Percentiles rank a stretch among this genome's conserved stretches.
These are phyloP conservation scores for Epinotia bilunana DNA, from an alignment of 2,888 invertebrate species.

Conservation along the genomic window DNA sequence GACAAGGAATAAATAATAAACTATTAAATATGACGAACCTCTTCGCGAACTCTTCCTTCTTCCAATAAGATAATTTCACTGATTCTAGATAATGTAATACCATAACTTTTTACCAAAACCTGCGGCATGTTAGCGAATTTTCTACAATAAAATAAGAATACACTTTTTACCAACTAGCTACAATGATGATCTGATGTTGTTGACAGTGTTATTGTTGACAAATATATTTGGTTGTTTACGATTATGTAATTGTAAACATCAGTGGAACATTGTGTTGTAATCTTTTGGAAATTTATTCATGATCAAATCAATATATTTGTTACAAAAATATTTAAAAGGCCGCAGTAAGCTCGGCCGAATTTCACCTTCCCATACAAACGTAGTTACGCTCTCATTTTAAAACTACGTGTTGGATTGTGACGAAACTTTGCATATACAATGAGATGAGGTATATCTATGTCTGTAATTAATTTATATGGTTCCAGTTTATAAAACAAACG, in stretches of 20 bases:
- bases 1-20: background rate
- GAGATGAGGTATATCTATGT: no score
- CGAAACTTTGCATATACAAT: no score
- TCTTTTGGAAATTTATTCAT: background rate
- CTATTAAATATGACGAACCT: conserved; percentile 55
- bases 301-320: no score
- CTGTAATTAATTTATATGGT: no score
- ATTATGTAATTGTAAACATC: background rate
- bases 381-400: no score
- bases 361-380: no score
- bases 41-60: conserved; percentile 63
- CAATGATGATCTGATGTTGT: background rate
- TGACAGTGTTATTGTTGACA: background rate
- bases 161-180: background rate
- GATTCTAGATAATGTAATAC: conserved; percentile 48
- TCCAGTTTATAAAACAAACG: no score
- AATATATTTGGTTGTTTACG: conserved; percentile 2
- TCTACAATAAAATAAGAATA: background rate
- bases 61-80: conserved; percentile 64
- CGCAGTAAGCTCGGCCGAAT: no score
- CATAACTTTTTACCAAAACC: background rate
- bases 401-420: no score
- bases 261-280: background rate
- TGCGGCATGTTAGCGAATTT: background rate
- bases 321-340: no score